phyloP scores from a whole-genome alignment of 1,140 invertebrate species.

The Dinothrombium tinctorium region DNA sequence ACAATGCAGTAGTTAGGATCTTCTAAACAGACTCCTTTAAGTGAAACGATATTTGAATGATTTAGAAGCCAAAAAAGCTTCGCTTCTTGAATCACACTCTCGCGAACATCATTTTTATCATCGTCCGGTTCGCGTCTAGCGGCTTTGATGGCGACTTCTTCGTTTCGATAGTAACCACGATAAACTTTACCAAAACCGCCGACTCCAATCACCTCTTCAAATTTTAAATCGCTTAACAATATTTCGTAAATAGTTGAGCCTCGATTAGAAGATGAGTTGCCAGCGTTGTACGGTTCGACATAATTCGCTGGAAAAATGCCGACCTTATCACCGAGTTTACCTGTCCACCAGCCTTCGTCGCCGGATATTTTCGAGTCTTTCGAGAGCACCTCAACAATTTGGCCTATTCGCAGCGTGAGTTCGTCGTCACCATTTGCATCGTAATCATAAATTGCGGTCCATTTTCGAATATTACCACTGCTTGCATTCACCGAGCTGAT shows the following conservation, averaged over 20 bases:
- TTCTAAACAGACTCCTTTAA: conserved; percentile 72
- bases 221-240: conserved; percentile 53
- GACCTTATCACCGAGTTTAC: conserved; percentile 43
- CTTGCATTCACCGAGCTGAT: no score
- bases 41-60: conserved; percentile 75
- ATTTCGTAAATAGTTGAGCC: conserved; percentile 29
- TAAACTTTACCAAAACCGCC: conserved; percentile 88
- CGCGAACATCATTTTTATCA: conserved; percentile 48
- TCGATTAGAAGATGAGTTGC: neutral
- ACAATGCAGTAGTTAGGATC: conserved; percentile 80
- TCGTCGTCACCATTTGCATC: conserved; percentile 75
- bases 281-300: conserved; percentile 43
- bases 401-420: conserved; percentile 52
- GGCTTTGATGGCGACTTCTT: conserved; percentile 81
- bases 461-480: no score
- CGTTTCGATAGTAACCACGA: conserved; percentile 45
- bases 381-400: conserved; percentile 70
- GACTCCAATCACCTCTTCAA: conserved; percentile 85
- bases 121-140: conserved; percentile 72
- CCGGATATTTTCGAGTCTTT: conserved; percentile 82
- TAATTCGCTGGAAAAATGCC: conserved; percentile 78
- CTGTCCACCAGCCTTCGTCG: conserved; percentile 89
- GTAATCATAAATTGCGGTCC: conserved; percentile 54
- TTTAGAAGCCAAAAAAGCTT: conserved; percentile 78
- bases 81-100: conserved; percentile 78